Base-by-base conservation (phyloP, 2,113 vertebrate species). In the Phyllostomus hastatus region DNA sequence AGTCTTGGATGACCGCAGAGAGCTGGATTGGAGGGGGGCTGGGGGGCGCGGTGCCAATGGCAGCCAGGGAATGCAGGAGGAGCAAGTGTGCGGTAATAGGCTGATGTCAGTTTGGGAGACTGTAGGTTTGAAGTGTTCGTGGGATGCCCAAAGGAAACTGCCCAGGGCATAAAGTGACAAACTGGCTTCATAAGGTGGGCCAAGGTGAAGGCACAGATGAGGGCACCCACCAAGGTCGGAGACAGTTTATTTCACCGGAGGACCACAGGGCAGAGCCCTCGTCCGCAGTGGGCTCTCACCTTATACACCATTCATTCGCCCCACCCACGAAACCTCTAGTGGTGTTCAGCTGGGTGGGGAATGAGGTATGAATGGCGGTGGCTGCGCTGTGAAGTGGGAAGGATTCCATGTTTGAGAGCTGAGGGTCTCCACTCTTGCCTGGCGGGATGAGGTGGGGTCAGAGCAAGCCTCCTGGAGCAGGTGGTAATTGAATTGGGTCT, bases 1-100 rank as follows among this genome's bases (percentile, higher is more conserved):
- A 66, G 48, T 33, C 70, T 14, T 24, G 31, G 46, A 20, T 35
- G 11, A 70, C 4, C 22, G 22, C 54, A 57, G 52, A 59, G 38
- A 3, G 6, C 38, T 5, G 1, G 7, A 2, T 2, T 64, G 59
- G 16, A 35, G 26, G 8, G 33, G 7, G 24, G 7, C 10, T 0
- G 31, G 9, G 1, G 64, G 0, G 14, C 7, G 11, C 1, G 35
- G 57, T 15, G 59, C 52, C 61, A 3, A 5, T 33, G 2, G 54
- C 9, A 73, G 31, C 52, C 61, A 72, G 69, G n/a, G 5, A 35
- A 12, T 10, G 31, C n/a, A 66, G 7, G 28, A 26, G n/a, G 59
- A 43, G 46, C 46, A 67, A 16, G 1, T 7, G 81, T 7, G 46
- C 22, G 17, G 46, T 31, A 10, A 22, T 9, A 52, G n/a, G 31